Evolutionary conservation across 1,140 invertebrate genomes (phyloP), one percentile per base, ranked within the genome.

Genomic region (Mizuhopecten yessoensis): DNA sequence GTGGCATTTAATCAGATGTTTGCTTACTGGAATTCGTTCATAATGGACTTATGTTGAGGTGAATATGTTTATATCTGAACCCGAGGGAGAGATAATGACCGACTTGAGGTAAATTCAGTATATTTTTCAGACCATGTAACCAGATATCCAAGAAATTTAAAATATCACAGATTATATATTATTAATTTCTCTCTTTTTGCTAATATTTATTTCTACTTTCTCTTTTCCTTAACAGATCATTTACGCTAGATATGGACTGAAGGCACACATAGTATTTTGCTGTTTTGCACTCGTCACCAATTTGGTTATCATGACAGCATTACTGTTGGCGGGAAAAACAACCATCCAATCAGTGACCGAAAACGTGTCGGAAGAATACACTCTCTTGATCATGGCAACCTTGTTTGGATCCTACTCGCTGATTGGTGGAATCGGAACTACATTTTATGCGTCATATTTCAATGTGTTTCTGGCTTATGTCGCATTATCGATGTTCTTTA

Each of bases 371-470:
- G 94, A 94, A 34, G 95, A 96, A 90, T 96, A 95, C 86, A 94
- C 93, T 45, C 92, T 95, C 23, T 34, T 96, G 33, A 92, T 94
- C 75, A 95, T 96, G 94, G 95, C 95, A 0, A 92, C 94, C 20
- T 88, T 96, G 10, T 95, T 96, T 92, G 96, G 96, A 3, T 95
- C 96, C 36, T 97, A 97, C 93, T 96, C 96, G 23, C 94, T 96
- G 57, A 95, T 96, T 86, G 96, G 96, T 39, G 96, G 96, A 23
- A 95, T 97, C 13, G 96, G 96, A 0, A 96, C 96, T n/a, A 96
- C 96, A 0, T 96, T 96, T 91, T 97, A 97, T 91, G 96, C 96
- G 34, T 96, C 96, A 33, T 97, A 97, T 91, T 96, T 96, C 94
- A 96, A 96, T 93, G 95, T 96, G 0, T 95, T 94, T 39, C 91